Conservation (phyloP, 2,113 vertebrate genomes). For the Melanerpes aurifrons region DNA sequence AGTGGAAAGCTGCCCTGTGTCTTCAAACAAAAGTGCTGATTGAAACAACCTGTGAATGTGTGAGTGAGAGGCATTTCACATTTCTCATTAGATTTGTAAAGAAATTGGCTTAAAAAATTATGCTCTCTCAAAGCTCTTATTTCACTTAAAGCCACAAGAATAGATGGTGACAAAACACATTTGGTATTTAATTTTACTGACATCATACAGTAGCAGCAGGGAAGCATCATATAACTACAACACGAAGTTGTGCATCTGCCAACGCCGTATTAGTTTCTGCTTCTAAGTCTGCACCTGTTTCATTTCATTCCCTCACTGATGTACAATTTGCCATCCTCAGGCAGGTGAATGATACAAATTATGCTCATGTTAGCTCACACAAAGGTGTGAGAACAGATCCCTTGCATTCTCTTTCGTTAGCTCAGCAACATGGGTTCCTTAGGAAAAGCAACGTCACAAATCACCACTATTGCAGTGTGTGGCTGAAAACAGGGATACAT, state of each 20-base stretch:
- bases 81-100: background rate
- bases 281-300: constrained; percentile 57
- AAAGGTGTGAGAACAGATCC: background rate
- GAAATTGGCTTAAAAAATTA: background rate
- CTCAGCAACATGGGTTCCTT: constrained; percentile 1
- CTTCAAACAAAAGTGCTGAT: background rate
- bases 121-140: background rate
- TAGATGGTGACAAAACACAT: constrained; percentile 45
- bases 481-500: constrained; percentile 47
- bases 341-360: constrained; percentile 2
- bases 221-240: constrained; percentile 56
- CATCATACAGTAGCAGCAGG: constrained; percentile 51
- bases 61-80: background rate
- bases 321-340: background rate
- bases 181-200: constrained; percentile 55
- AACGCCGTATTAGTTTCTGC: constrained; percentile 55
- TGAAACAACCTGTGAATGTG: background rate
- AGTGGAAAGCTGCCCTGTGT: background rate
- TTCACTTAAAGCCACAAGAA: constrained; percentile 11
- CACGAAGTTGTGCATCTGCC: constrained; percentile 16
- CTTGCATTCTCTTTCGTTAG: background rate
- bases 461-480: background rate
- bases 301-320: constrained; percentile 33
- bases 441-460: constrained; percentile 4
- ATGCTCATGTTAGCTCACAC: background rate